A percentile compares a stretch with the other conserved stretches of the same genome.
These are phyloP conservation scores for Caenorhabditis remanei DNA, from an alignment of 1,140 invertebrate genomes.

Conservation along the genomic window DNA sequence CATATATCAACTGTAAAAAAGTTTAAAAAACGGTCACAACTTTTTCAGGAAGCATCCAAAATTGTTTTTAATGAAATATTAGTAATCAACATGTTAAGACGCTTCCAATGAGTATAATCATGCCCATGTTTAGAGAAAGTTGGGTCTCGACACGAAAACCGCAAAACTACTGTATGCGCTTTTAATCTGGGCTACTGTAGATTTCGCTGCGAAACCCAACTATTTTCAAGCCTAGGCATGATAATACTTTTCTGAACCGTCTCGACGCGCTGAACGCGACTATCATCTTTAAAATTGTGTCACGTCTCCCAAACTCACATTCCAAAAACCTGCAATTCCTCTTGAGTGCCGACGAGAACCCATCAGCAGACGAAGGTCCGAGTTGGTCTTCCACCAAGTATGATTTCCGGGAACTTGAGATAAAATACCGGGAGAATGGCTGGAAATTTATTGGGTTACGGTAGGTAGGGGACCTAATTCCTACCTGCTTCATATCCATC, in stretches of 20 bases:
- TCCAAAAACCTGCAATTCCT: constrained; percentile 75
- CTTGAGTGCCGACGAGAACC: constrained; percentile 77
- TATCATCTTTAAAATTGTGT: not conserved
- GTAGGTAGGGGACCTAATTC: constrained; percentile 78
- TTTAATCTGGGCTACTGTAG: too few species aligned
- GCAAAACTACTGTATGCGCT: too few species aligned
- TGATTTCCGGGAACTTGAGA: constrained; percentile 83
- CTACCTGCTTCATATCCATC: constrained; percentile 77
- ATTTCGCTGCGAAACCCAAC: too few species aligned
- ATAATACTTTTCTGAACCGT: too few species aligned
- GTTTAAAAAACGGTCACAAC: too few species aligned
- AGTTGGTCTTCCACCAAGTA: constrained; percentile 82
- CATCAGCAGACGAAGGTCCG: constrained; percentile 81
- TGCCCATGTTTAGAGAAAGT: too few species aligned
- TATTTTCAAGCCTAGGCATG: too few species aligned
- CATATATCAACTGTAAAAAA: constrained; percentile 82
- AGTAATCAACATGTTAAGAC: too few species aligned
- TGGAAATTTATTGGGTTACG: constrained; percentile 62
- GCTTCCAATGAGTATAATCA: too few species aligned
- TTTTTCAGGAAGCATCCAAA: not conserved
- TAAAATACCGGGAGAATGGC: constrained; percentile 83
- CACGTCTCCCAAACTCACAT: constrained; percentile 60
- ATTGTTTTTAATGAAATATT: not conserved
- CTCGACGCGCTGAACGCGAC: too few species aligned
- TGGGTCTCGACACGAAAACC: too few species aligned